phyloP scores from a whole-genome alignment of 2,888 invertebrate species.

The Tortricodes alternella region DNA sequence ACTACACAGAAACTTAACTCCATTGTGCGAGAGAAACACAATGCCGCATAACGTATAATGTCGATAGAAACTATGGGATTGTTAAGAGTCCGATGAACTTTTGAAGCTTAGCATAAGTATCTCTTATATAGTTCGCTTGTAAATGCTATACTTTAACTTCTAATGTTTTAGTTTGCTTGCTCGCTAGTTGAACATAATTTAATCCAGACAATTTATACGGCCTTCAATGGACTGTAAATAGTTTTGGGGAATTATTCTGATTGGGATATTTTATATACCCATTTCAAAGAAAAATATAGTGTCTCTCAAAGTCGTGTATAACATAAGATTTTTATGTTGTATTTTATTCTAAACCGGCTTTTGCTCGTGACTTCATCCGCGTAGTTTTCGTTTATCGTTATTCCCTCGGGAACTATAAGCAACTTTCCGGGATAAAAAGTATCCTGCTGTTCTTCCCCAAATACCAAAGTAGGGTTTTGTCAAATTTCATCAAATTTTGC shows the following conservation, averaged over 20 bases:
- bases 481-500: too few species aligned
- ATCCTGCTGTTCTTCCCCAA: too few species aligned
- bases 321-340: too few species aligned
- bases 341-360: too few species aligned
- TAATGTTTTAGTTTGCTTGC: neutral
- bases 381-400: too few species aligned
- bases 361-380: too few species aligned
- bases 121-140: slow-evolving; percentile 19
- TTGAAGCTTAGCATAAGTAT: slow-evolving; percentile 50
- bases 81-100: slow-evolving; percentile 68
- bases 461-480: too few species aligned
- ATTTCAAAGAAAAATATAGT: neutral
- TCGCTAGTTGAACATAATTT: neutral
- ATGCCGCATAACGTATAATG: neutral
- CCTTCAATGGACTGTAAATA: neutral
- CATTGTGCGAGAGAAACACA: neutral
- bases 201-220: neutral
- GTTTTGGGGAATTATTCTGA: neutral
- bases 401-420: too few species aligned
- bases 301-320: neutral
- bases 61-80: slow-evolving; percentile 44
- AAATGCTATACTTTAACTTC: slow-evolving; percentile 2
- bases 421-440: too few species aligned
- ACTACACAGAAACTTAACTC: neutral
- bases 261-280: neutral